These are phyloP conservation scores for Crocallis elinguaria DNA, from an alignment of 2,888 invertebrate species.

Conservation along the genomic window DNA sequence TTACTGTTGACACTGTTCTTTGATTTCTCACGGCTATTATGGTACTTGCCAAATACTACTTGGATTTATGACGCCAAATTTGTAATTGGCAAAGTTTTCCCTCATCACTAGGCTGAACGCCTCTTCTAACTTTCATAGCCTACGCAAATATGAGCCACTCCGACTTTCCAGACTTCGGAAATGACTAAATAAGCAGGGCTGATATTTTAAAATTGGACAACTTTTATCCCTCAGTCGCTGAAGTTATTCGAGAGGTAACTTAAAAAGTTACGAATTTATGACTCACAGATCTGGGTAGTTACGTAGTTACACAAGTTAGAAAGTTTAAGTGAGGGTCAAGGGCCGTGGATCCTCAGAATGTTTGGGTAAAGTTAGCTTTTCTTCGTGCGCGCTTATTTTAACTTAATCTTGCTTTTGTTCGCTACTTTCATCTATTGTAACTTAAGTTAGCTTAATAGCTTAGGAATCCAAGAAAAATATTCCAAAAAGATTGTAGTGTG, in stretches of 20 bases:
- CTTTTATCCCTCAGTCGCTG: conserved; percentile 29
- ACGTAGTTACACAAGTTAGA: conserved; percentile 56
- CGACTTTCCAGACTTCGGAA: conserved; percentile 6
- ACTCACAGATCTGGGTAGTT: conserved; percentile 49
- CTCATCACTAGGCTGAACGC: too few species aligned
- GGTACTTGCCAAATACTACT: too few species aligned
- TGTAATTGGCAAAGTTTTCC: too few species aligned
- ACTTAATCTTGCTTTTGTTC: not conserved
- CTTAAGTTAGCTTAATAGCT: not conserved
- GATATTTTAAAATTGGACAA: conserved; percentile 22
- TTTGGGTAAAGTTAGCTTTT: conserved; percentile 51
- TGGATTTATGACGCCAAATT: too few species aligned
- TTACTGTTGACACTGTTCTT: too few species aligned
- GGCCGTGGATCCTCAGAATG: conserved; percentile 59
- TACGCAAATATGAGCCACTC: not conserved
- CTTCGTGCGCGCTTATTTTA: conserved; percentile 12
- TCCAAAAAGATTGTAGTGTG: too few species aligned
- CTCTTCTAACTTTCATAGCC: too few species aligned
- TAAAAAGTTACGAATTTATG: conserved; percentile 64
- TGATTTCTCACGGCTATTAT: too few species aligned
- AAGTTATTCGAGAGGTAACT: conserved; percentile 41
- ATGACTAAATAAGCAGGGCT: conserved; percentile 1
- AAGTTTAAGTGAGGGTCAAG: conserved; percentile 67
- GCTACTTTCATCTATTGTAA: not conserved
- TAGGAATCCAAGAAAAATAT: too few species aligned